phyloP scores from a whole-genome alignment of 2,888 invertebrate genomes.

The Amblyteles armatorius region DNA sequence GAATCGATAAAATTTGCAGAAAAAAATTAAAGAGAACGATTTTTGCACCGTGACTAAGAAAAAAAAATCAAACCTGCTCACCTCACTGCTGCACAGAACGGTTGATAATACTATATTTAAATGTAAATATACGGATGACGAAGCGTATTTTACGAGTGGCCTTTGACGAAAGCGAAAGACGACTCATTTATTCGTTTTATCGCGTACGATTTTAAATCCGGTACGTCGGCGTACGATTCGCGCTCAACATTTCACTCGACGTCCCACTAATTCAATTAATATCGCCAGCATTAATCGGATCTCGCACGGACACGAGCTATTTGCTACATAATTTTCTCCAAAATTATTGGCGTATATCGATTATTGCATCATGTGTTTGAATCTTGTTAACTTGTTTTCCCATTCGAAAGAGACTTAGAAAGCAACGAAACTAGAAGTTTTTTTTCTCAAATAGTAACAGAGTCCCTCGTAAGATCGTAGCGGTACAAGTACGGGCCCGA shows the following conservation, averaged over 20 bases:
- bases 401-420: conserved; percentile 15
- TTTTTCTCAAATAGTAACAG: background rate
- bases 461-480: conserved; percentile 39
- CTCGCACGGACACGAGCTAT: conserved; percentile 1
- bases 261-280: conserved; percentile 28
- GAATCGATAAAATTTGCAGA: conserved; percentile 3
- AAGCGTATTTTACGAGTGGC: conserved; percentile 38
- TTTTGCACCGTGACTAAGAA: background rate
- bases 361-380: conserved; percentile 16
- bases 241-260: conserved; percentile 19
- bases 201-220: conserved; percentile 11
- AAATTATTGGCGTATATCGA: background rate
- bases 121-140: conserved; percentile 56
- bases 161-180: conserved; percentile 15
- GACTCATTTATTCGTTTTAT: conserved; percentile 20
- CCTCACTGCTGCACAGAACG: background rate
- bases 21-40: conserved; percentile 1
- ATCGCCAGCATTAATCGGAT: conserved; percentile 34
- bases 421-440: conserved; percentile 1
- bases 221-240: conserved; percentile 3
- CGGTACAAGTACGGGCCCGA: conserved; percentile 7
- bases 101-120: conserved; percentile 39
- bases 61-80: conserved; percentile 9
- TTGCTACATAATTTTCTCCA: background rate
- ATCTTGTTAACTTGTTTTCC: conserved; percentile 58